These are phyloP conservation scores for Sceloporus tristichus DNA, from an alignment of 2,113 vertebrate species.

Conservation along the genomic window DNA sequence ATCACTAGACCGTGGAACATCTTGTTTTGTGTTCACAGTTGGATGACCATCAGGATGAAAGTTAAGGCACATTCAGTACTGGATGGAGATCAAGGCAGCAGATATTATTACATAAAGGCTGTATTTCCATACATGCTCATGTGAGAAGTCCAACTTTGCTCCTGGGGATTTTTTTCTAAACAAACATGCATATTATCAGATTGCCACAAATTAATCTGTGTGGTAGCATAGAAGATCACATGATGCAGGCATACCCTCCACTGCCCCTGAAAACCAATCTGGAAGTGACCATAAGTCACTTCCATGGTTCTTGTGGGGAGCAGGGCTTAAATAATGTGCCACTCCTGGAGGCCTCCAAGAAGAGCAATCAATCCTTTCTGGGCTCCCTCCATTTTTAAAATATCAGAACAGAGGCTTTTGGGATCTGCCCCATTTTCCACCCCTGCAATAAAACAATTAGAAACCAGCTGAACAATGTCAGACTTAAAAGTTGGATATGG, in stretches of 20 bases:
- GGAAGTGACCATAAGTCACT: no score
- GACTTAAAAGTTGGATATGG: not conserved
- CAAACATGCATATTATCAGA: not conserved
- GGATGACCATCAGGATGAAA: not conserved
- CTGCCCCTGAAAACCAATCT: no score
- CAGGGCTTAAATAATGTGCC: no score
- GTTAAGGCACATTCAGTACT: not conserved
- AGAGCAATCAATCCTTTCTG: no score
- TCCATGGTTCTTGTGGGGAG: no score
- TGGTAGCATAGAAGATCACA: not conserved
- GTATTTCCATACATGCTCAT: not conserved
- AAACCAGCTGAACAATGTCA: not conserved
- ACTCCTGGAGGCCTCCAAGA: no score
- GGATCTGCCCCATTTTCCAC: no score
- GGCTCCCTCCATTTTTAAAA: no score
- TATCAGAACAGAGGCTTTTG: no score
- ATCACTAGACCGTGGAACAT: not conserved
- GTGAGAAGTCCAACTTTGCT: not conserved
- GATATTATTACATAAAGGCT: not conserved
- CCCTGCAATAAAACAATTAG: not conserved
- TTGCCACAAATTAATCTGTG: not conserved
- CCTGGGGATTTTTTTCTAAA: not conserved
- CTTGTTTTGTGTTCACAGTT: not conserved
- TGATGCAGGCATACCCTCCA: not conserved
- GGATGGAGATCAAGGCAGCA: not conserved